Evolutionary conservation across 2,888 invertebrate species (phyloP).

Genomic region (Phortica okadai): DNA sequence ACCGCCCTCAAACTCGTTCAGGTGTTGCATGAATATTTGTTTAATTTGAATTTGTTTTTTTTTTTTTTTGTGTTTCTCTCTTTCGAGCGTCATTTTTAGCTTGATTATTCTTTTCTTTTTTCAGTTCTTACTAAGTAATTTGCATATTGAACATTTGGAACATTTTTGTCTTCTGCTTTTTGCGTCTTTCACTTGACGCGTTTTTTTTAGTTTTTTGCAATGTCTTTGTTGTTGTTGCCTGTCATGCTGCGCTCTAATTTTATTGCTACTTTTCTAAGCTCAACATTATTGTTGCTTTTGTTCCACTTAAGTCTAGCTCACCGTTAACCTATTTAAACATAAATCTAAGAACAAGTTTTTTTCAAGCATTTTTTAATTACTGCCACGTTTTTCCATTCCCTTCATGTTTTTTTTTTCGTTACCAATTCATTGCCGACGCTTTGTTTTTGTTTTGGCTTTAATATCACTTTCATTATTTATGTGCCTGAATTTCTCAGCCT

Average conservation of each 20-base stretch:
- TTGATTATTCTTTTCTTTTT: background rate
- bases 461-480: slow-evolving; percentile 20
- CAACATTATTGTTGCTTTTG: background rate
- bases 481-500: slow-evolving; percentile 7
- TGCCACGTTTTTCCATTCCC: background rate
- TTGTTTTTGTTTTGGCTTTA: background rate
- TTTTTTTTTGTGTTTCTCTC: slow-evolving; percentile 12
- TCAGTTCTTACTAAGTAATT: slow-evolving; percentile 6
- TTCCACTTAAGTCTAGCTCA: background rate
- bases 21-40: slow-evolving; percentile 11
- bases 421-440: background rate
- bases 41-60: slow-evolving; percentile 5
- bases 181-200: background rate
- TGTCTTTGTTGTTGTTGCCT: background rate
- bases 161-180: slow-evolving; percentile 4
- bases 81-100: background rate
- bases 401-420: background rate
- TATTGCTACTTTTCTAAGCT: background rate
- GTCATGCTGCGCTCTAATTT: background rate
- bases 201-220: background rate
- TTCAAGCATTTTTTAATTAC: slow-evolving; percentile 1
- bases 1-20: background rate
- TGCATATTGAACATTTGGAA: slow-evolving; percentile 25
- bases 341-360: slow-evolving; percentile 6
- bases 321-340: background rate